A percentile compares a stretch with the other conserved stretches of the same genome.
Conservation (phyloP, 2,888 invertebrate genomes). For the Entomobrya proxima region DNA sequence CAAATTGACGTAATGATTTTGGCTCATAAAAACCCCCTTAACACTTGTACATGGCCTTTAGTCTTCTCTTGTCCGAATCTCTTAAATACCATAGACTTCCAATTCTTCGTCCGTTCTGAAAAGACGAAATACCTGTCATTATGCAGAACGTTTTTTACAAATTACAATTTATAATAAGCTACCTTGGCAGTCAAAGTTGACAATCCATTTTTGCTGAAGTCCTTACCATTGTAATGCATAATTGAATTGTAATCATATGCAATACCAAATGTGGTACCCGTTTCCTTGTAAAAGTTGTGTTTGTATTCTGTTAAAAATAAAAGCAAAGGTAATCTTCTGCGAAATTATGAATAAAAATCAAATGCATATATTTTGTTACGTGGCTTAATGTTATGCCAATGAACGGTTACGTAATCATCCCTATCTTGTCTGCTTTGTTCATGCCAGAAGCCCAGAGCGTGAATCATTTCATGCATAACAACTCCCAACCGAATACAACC, state of each 20-base stretch:
- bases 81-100: too few species aligned
- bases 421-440: background rate
- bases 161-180: too few species aligned
- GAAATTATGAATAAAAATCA: too few species aligned
- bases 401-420: background rate
- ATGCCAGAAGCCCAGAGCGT: background rate
- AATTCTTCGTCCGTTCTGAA: too few species aligned
- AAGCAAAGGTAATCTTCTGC: too few species aligned
- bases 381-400: background rate
- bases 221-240: background rate
- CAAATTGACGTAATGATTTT: too few species aligned
- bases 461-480: background rate
- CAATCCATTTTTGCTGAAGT: background rate
- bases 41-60: too few species aligned
- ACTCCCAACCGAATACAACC: background rate
- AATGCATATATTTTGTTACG: too few species aligned
- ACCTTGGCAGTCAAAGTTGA: background rate
- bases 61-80: too few species aligned
- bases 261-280: background rate
- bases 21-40: too few species aligned
- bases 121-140: too few species aligned
- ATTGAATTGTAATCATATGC: background rate
- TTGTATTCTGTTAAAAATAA: background rate
- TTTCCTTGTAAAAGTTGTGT: background rate
- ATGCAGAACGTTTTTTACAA: too few species aligned